Evolutionary conservation across 2,888 invertebrate species (phyloP).

Genomic region (Andrena fulva): DNA sequence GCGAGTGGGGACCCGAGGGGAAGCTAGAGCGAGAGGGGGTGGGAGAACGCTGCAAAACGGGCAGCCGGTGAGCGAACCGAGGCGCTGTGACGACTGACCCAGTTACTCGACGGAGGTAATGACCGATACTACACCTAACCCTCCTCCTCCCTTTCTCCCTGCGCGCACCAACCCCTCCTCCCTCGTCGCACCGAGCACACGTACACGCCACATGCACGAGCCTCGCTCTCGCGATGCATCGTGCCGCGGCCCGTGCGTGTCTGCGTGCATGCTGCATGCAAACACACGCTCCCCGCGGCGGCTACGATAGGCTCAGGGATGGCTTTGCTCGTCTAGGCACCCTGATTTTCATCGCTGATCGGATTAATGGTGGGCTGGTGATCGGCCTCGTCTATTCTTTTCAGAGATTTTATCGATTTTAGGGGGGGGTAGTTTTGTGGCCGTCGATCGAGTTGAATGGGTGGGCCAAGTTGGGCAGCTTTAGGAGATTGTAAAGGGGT

Average conservation of each 20-base stretch:
- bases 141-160: slow-evolving; percentile 75
- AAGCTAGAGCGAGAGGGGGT: slow-evolving; percentile 38
- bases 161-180: slow-evolving; percentile 61
- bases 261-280: slow-evolving; percentile 34
- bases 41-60: slow-evolving; percentile 68
- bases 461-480: too few relatives aligned
- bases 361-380: neutral
- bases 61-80: slow-evolving; percentile 79
- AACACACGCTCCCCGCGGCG: slow-evolving; percentile 40
- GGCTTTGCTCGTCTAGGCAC: slow-evolving; percentile 41
- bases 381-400: neutral
- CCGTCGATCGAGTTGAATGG: too few relatives aligned
- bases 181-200: slow-evolving; percentile 13
- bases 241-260: slow-evolving; percentile 34
- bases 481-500: too few relatives aligned
- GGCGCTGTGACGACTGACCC: slow-evolving; percentile 84
- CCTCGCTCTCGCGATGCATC: slow-evolving; percentile 44
- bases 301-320: slow-evolving; percentile 51
- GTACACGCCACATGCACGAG: neutral
- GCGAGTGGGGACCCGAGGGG: neutral
- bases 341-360: slow-evolving; percentile 35
- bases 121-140: slow-evolving; percentile 85
- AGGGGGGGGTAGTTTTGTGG: too few relatives aligned
- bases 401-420: neutral
- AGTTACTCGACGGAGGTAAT: slow-evolving; percentile 85